Percentiles rank a stretch among this genome's conserved stretches.
These are phyloP conservation scores for Enteromius unitaeniatus DNA, from an alignment of 2,797 vertebrate species.

Conservation along the genomic window DNA sequence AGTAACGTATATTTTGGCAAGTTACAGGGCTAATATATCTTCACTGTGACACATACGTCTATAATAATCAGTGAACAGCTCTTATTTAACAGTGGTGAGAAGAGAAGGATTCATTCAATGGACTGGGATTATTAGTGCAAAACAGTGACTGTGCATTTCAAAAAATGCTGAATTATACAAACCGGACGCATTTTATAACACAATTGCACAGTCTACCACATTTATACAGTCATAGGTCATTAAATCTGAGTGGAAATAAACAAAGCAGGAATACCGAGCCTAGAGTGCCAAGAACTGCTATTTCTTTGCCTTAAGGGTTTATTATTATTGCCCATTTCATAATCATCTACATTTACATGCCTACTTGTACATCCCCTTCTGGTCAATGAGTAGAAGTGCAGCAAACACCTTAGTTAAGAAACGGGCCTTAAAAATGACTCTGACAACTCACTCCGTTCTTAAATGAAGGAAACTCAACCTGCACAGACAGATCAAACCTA, in stretches of 20 bases:
- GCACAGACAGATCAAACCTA: slow-evolving; percentile 1
- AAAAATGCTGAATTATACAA: background rate
- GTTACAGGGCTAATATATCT: background rate
- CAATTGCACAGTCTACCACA: background rate
- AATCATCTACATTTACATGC: background rate
- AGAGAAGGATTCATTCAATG: background rate
- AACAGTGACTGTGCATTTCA: background rate
- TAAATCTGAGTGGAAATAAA: background rate
- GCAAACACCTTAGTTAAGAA: background rate
- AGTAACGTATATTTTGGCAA: background rate
- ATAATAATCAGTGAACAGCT: background rate
- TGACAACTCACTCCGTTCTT: background rate
- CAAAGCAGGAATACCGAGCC: background rate
- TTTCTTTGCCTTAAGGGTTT: background rate
- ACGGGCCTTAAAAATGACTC: slow-evolving; percentile 1
- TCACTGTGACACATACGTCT: background rate
- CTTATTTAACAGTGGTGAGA: background rate
- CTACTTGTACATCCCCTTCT: slow-evolving; percentile 7
- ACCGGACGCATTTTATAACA: background rate
- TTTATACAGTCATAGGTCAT: background rate
- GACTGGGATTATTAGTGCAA: background rate
- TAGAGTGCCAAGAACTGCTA: background rate
- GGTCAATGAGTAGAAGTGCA: background rate
- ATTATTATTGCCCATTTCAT: background rate
- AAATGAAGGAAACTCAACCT: background rate